phyloP scores from a whole-genome alignment of 2,797 vertebrate species.

The Brotogeris chrysoptera region DNA sequence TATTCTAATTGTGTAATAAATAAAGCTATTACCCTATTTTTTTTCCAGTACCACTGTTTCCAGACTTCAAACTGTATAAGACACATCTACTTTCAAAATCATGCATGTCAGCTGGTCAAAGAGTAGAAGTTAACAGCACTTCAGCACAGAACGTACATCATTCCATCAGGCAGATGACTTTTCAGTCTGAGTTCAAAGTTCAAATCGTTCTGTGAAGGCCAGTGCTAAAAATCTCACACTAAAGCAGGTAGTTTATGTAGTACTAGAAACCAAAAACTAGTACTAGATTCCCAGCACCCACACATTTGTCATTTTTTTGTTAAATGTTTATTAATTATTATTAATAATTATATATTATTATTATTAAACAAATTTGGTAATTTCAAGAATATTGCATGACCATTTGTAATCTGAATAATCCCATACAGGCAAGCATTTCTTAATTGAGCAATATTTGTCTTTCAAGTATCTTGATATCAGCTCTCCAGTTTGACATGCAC shows the following conservation, averaged over 20 bases:
- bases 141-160: not conserved
- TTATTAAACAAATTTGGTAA: not conserved
- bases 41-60: not conserved
- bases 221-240: not conserved
- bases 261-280: not conserved
- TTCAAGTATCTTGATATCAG: constrained; percentile 37
- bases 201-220: not conserved
- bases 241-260: not conserved
- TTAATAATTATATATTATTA: too few species aligned
- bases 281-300: not conserved
- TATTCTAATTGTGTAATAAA: constrained; percentile 27
- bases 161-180: not conserved
- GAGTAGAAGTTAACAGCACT: not conserved
- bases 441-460: not conserved
- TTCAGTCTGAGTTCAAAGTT: not conserved
- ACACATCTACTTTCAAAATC: not conserved
- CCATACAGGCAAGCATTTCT: not conserved
- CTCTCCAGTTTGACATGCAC: not conserved
- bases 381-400: constrained; percentile 15
- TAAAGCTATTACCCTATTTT: constrained; percentile 7
- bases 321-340: not conserved
- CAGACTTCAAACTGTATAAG: not conserved
- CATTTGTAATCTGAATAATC: not conserved
- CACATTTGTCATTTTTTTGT: not conserved
- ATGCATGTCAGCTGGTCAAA: not conserved